These are phyloP conservation scores for Taenioides sp. DNA, from an alignment of 2,797 vertebrate species.

Conservation along the genomic window DNA sequence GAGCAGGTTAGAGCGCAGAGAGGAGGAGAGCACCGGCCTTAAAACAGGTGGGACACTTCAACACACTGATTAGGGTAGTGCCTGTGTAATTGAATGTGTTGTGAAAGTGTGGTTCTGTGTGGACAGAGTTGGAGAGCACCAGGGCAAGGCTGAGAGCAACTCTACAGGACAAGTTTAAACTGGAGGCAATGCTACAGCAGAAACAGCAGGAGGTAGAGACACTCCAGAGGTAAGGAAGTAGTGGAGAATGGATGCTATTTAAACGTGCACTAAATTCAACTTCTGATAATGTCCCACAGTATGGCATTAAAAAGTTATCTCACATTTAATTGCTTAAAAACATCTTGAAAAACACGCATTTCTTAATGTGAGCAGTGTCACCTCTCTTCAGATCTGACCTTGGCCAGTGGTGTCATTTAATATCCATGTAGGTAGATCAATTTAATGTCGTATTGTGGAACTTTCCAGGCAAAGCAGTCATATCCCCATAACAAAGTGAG, in stretches of 20 bases:
- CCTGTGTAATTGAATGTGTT: neutral
- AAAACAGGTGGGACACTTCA: constrained; percentile 73
- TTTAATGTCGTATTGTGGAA: no score
- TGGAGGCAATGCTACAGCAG: constrained; percentile 78
- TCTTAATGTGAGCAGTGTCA: no score
- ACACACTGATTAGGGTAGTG: neutral
- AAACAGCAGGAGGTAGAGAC: constrained; percentile 79
- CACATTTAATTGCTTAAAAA: no score
- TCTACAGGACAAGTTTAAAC: constrained; percentile 80
- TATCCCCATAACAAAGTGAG: no score
- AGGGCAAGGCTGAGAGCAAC: constrained; percentile 76
- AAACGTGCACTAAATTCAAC: no score
- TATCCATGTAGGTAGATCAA: no score
- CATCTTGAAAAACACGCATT: no score
- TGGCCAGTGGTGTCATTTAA: no score
- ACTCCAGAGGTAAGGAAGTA: constrained; percentile 32
- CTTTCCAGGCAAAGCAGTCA: no score
- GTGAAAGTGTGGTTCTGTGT: constrained; percentile 26
- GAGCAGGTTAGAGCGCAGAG: constrained; percentile 71
- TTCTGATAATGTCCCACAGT: no score
- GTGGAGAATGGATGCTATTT: neutral
- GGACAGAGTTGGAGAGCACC: constrained; percentile 74
- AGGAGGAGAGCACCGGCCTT: constrained; percentile 70
- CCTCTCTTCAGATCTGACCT: no score
- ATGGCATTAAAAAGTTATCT: no score